Conservation (phyloP, 2,113 vertebrate genomes). For the Trochalopteron elliotii region DNA sequence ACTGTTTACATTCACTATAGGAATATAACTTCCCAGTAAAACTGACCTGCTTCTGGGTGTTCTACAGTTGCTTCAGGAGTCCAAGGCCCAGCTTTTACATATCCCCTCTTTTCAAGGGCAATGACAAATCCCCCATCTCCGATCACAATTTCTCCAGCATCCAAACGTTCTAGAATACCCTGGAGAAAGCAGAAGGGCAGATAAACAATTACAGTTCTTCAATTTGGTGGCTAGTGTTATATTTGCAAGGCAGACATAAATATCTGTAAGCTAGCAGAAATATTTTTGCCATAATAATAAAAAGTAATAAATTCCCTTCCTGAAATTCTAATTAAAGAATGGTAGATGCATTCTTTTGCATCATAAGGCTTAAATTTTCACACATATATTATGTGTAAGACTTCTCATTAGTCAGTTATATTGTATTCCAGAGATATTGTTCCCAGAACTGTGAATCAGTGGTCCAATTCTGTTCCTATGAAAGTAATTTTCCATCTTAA, state of each 20-base stretch:
- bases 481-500: background rate
- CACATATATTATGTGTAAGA: background rate
- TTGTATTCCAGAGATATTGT: background rate
- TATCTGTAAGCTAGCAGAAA: background rate
- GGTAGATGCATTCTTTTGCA: background rate
- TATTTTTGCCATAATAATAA: background rate
- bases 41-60: constrained; percentile 91
- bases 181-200: constrained; percentile 26
- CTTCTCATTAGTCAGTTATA: background rate
- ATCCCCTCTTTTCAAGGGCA: constrained; percentile 95
- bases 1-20: background rate
- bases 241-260: background rate
- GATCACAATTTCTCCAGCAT: constrained; percentile 89
- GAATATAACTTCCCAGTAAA: background rate
- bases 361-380: background rate
- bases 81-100: constrained; percentile 97
- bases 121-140: constrained; percentile 97
- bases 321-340: background rate
- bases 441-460: background rate
- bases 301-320: background rate
- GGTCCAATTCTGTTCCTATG: background rate
- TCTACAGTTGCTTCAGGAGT: constrained; percentile 93
- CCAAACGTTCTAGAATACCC: constrained; percentile 90
- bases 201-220: background rate
- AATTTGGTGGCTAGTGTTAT: background rate